phyloP scores from a whole-genome alignment of 1,140 invertebrate species.

The Leptinotarsa texana region DNA sequence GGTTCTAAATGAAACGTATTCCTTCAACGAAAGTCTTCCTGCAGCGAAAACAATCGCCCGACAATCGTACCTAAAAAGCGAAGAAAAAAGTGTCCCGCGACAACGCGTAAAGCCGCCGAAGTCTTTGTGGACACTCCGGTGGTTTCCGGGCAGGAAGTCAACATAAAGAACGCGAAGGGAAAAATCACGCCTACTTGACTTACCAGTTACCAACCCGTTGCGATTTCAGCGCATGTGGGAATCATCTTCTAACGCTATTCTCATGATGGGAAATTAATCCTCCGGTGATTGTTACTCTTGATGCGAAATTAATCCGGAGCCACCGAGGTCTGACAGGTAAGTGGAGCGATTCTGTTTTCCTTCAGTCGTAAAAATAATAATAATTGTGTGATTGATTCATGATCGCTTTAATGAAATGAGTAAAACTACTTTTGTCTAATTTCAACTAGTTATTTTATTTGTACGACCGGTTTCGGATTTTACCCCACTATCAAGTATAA shows the following conservation, averaged over 20 bases:
- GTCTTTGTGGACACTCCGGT: conserved; percentile 5
- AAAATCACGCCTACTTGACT: conserved; percentile 2
- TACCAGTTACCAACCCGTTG: not conserved
- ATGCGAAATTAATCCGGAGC: too few relatives aligned
- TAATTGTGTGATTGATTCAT: too few relatives aligned
- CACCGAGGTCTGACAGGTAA: too few relatives aligned
- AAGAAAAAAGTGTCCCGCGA: not conserved
- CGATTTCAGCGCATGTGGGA: conserved; percentile 1
- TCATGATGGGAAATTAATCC: not conserved
- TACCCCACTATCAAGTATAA: too few relatives aligned
- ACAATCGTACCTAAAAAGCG: not conserved
- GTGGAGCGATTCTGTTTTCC: too few relatives aligned
- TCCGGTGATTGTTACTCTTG: too few relatives aligned
- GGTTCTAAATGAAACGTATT: not conserved
- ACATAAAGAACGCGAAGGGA: not conserved
- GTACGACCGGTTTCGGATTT: too few relatives aligned
- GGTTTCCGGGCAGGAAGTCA: not conserved
- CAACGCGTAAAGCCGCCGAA: not conserved
- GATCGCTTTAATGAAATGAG: too few relatives aligned
- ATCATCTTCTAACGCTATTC: not conserved
- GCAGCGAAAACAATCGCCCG: not conserved
- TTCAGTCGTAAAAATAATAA: too few relatives aligned
- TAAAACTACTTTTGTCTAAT: too few relatives aligned
- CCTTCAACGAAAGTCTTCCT: not conserved
- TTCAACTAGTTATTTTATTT: too few relatives aligned